Conservation (phyloP, 1,140 invertebrate genomes). For the Battus philenor region DNA sequence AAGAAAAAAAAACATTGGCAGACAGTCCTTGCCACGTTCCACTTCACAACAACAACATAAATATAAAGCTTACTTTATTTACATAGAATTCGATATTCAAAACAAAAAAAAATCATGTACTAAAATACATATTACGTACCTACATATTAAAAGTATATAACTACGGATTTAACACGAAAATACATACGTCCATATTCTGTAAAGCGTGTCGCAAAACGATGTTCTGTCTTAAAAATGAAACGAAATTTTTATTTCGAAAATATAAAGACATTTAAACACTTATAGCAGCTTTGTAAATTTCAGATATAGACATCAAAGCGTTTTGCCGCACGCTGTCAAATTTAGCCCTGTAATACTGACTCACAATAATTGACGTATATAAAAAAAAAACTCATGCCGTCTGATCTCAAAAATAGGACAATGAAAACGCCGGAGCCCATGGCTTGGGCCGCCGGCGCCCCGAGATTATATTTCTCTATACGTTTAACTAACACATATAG, state of each 20-base stretch:
- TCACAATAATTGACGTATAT: conserved; percentile 60
- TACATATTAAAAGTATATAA: too few relatives aligned
- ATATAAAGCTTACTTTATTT: conserved; percentile 16
- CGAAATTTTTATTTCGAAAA: too few relatives aligned
- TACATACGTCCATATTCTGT: too few relatives aligned
- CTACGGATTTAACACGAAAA: too few relatives aligned
- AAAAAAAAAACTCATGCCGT: conserved; percentile 23
- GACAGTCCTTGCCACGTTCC: background rate
- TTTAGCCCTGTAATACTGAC: conserved; percentile 70
- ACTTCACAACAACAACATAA: conserved; percentile 4
- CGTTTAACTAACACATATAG: conserved; percentile 29
- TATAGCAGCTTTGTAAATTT: too few relatives aligned
- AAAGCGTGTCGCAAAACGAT: too few relatives aligned
- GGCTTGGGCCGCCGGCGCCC: too few relatives aligned
- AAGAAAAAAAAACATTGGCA: background rate
- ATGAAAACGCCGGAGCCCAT: too few relatives aligned
- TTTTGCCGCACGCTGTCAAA: background rate
- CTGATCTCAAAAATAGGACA: background rate
- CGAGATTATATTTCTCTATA: conserved; percentile 57
- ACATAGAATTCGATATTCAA: conserved; percentile 26
- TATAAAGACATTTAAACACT: too few relatives aligned
- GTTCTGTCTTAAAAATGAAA: too few relatives aligned
- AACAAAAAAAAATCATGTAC: conserved; percentile 20
- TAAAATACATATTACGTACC: conserved; percentile 23
- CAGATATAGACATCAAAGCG: too few relatives aligned